Base-by-base conservation (phyloP, 2,113 vertebrate genomes). In the Malurus melanocephalus region DNA sequence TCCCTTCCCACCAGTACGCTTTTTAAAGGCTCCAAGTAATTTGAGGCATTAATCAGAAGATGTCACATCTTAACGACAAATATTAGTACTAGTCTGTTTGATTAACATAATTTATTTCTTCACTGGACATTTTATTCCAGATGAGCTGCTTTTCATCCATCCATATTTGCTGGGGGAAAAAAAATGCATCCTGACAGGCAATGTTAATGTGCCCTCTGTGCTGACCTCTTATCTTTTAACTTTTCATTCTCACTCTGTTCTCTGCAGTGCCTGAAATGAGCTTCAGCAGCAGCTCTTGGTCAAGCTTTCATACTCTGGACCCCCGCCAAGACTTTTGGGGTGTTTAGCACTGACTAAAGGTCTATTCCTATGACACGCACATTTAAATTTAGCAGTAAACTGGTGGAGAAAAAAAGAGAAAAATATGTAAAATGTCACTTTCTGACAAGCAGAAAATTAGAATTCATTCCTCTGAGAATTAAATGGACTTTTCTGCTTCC, bases 371-470 rank as follows among this genome's bases (percentile, higher is more conserved):
- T 80, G 93, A 92, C 84, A 96, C 42, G 69, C 43, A 86, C 65
- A 83, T 95, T 95, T 95, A 96, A 96, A 95, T 96, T 93, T 94
- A 95, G 93, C 89, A 90, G 89, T 93, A 92, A 95, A 93, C 69
- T 66, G 83, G 69, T 90, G 67, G 30, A 20, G 49, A 52, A 76
- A 91, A 69, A 77, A 59, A 33, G 46, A 94, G 57, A 92, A 95
- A 95, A 97, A 97, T 97, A 96, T 96, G 95, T 93, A 95, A 96
- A 95, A 92, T 96, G 97, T 96, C 97, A 96, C 67, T 90, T 87
- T 94, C 93, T 96, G 96, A 97, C 96, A 97, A 88, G 95, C 96
- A 96, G 97, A 96, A 96, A 97, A 97, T 97, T 95, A 95, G 89
- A 96, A 96, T 96, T 94, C 87, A 89, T 90, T 94, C 94, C 89